These are phyloP conservation scores for Trichonephila clavata DNA, from an alignment of 1,140 invertebrate genomes.

Conservation along the genomic window DNA sequence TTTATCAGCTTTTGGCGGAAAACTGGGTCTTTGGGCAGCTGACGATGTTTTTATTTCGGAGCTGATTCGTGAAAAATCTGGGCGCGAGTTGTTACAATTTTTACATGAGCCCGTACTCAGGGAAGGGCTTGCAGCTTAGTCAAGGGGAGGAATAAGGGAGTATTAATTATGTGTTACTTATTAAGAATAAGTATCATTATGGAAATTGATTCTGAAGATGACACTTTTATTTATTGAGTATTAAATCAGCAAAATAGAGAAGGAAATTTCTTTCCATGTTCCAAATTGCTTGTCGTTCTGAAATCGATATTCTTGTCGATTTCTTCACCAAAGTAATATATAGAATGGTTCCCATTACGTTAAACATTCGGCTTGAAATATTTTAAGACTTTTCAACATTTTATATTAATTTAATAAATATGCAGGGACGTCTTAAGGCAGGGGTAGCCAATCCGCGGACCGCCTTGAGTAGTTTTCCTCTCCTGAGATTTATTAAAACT, in stretches of 20 bases:
- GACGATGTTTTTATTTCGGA: not conserved
- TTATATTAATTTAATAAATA: too few species aligned
- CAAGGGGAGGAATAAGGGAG: not conserved
- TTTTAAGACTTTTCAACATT: too few species aligned
- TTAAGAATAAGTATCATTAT: not conserved
- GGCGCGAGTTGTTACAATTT: not conserved
- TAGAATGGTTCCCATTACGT: too few species aligned
- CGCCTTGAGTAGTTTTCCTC: too few species aligned
- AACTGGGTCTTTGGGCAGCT: conserved; percentile 31
- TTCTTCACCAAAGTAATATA: too few species aligned
- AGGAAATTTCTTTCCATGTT: not conserved
- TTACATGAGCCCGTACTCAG: not conserved
- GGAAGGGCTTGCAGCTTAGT: not conserved
- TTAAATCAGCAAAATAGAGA: not conserved
- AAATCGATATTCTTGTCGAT: too few species aligned
- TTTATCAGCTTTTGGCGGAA: not conserved
- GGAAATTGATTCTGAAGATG: not conserved
- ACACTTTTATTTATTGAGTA: not conserved
- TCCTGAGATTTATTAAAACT: too few species aligned
- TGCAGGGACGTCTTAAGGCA: too few species aligned
- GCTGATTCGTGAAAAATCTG: not conserved
- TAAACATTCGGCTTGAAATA: too few species aligned
- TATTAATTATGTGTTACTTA: not conserved
- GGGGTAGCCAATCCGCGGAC: too few species aligned
- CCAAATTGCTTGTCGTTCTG: too few species aligned